phyloP scores from a whole-genome alignment of 2,113 vertebrate genomes.

The Rhea americana region DNA sequence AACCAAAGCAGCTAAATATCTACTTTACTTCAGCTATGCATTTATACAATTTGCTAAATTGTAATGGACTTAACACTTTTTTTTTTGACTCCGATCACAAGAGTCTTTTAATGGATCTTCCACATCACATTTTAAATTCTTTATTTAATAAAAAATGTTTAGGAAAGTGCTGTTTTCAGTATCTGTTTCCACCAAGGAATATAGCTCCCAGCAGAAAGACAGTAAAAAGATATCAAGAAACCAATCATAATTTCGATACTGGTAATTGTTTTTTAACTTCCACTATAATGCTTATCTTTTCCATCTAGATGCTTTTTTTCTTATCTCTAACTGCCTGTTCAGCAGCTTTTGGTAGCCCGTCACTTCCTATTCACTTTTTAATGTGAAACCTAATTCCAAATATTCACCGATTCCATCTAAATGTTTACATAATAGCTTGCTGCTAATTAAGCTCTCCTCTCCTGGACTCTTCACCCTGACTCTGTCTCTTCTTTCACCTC shows the following conservation, averaged over 20 bases:
- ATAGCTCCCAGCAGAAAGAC: neutral
- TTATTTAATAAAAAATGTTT: neutral
- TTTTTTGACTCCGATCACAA: neutral
- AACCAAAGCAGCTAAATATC: neutral
- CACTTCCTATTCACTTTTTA: constrained; percentile 29
- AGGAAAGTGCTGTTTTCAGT: neutral
- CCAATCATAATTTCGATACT: neutral
- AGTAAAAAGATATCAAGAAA: constrained; percentile 27
- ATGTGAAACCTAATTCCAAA: constrained; percentile 36
- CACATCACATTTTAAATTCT: neutral
- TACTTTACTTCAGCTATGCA: neutral
- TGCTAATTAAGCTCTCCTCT: constrained; percentile 33
- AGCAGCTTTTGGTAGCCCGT: constrained; percentile 38
- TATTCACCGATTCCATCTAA: constrained; percentile 27
- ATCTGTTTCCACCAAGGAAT: neutral
- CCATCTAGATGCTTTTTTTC: constrained; percentile 9
- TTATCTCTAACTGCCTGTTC: constrained; percentile 10
- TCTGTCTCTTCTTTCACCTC: neutral
- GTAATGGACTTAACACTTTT: neutral
- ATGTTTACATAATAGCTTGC: constrained; percentile 25
- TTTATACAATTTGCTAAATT: neutral
- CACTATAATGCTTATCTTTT: constrained; percentile 34
- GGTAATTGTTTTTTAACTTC: constrained; percentile 23
- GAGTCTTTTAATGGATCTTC: neutral
- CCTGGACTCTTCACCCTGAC: constrained; percentile 1